phyloP scores from a whole-genome alignment of 2,797 vertebrate species.

The Falco cherrug region DNA sequence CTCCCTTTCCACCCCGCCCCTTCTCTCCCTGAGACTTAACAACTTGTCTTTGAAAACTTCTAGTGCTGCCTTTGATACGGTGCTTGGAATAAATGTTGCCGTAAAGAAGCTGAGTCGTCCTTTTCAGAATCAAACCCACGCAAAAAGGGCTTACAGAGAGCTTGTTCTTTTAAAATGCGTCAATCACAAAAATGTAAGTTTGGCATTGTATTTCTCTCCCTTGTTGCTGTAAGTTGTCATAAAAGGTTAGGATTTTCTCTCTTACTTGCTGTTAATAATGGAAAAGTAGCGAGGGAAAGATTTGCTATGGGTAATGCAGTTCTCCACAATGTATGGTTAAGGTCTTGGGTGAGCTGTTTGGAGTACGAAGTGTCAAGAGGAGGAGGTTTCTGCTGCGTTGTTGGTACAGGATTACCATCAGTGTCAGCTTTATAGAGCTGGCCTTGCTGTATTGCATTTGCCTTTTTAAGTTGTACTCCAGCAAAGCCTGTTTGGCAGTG shows the following conservation, averaged over 20 bases:
- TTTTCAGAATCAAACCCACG: constrained; percentile 97
- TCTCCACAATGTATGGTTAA: background rate
- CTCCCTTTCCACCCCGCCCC: background rate
- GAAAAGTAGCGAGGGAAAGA: background rate
- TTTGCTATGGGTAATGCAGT: background rate
- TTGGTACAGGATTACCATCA: background rate
- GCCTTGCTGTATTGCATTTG: background rate
- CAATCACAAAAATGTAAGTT: constrained; percentile 97
- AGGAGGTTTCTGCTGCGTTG: background rate
- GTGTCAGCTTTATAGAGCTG: background rate
- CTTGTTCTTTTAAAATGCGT: constrained; percentile 97
- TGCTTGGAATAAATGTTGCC: constrained; percentile 91
- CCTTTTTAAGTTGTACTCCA: background rate
- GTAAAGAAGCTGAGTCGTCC: constrained; percentile 97
- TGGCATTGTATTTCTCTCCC: background rate
- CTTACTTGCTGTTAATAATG: background rate
- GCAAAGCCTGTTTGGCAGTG: background rate
- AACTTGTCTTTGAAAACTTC: constrained; percentile 61
- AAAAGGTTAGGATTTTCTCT: background rate
- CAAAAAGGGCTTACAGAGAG: constrained; percentile 95
- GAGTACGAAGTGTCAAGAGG: background rate
- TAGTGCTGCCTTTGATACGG: constrained; percentile 94
- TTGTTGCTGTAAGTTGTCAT: background rate
- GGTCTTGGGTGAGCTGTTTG: background rate
- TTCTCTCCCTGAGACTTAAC: background rate